Conservation (phyloP, 2,113 vertebrate genomes). For the Thalassarche chlororhynchos region DNA sequence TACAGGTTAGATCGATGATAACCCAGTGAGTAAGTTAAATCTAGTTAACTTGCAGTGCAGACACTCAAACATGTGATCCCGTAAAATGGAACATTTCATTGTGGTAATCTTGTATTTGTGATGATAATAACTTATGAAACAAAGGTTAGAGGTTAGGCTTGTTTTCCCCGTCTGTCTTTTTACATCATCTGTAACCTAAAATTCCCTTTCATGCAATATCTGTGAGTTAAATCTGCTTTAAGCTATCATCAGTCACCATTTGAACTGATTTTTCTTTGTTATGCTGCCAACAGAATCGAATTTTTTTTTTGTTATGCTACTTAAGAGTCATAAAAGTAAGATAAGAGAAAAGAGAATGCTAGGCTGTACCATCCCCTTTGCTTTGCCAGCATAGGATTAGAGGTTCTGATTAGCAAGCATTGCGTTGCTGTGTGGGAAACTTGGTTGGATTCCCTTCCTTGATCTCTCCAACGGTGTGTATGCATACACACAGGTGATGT, state of each 20-base stretch:
- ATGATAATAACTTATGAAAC: constrained; percentile 44
- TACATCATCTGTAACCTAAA: constrained; percentile 45
- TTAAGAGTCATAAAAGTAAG: neutral
- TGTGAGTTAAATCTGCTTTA: constrained; percentile 32
- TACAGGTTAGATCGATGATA: neutral
- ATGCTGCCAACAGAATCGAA: neutral
- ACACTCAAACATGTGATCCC: neutral
- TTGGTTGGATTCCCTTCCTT: constrained; percentile 8
- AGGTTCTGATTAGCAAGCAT: constrained; percentile 4
- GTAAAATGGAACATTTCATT: constrained; percentile 40
- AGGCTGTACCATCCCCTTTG: neutral
- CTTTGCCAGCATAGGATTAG: constrained; percentile 2
- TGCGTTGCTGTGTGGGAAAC: neutral
- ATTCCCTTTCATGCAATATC: constrained; percentile 23
- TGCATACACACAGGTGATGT: neutral
- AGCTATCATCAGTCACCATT: constrained; percentile 46
- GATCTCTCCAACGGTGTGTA: neutral
- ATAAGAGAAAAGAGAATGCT: neutral
- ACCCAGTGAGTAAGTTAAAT: constrained; percentile 6
- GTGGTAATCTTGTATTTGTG: constrained; percentile 40
- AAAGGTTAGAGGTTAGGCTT: constrained; percentile 54
- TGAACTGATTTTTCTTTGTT: constrained; percentile 50
- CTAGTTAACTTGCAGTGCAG: constrained; percentile 23
- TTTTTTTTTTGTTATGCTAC: neutral
- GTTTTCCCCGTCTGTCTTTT: constrained; percentile 51